Base-by-base conservation (phyloP, 2,113 vertebrate genomes). In the Otus sunia region DNA sequence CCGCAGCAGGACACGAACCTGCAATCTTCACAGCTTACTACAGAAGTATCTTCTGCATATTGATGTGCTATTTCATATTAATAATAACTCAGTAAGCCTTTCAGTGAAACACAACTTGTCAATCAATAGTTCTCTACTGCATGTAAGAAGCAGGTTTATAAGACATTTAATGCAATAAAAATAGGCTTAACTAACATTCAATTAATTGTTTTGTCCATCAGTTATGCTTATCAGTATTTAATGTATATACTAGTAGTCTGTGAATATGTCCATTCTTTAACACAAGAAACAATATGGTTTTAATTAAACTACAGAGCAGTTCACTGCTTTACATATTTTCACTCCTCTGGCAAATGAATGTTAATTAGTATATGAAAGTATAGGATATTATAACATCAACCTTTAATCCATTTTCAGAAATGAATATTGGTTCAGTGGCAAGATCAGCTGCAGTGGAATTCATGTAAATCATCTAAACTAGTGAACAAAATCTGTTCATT, bases 401-500 rank as follows among this genome's bases (percentile, higher is more conserved):
- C 53, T 89, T 96, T 95, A 95, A 96, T 96, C 82, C 37, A 76
- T 90, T 94, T 95, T 97, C 90, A 96, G 71, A 90, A 94, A 86
- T 87, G 27, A 93, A 92, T 95, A 93, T 66, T 94, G 74, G 63
- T 90, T 87, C 86, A 69, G 71, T 75, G 66, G 74, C 50, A 84
- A 86, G 86, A 90, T 81, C 90, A 76, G 67, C 62, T 95, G 94
- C 75, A 53, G 67, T 67, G 80, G 88, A 96, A 95, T 91, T 95
- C 18, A 4, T 94, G 67, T 95, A 96, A 95, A 97, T 97, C 87
- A 86, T 93, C 88, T 83, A 90, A 96, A 95, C 76, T 87, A 92
- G 91, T 91, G 86, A 94, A 95, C 47, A 93, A 97, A 96, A 97
- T 97, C 92, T 93, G 85, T 93, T 96, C 97, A 97, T 97, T 97